Base-by-base conservation (phyloP, 2,888 invertebrate species). In the Nomada fucata region DNA sequence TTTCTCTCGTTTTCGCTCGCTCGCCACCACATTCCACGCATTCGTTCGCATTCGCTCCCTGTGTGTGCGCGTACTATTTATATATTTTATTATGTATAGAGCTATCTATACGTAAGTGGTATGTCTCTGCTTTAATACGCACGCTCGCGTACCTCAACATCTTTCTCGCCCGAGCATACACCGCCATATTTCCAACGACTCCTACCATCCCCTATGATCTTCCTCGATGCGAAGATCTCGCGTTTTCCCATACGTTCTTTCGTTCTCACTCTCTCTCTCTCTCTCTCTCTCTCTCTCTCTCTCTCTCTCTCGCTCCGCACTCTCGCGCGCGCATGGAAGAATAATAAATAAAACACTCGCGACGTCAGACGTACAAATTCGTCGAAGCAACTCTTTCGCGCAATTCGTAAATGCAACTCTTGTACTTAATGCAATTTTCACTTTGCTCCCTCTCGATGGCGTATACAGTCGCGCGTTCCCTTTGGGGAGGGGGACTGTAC, bases 321-420 rank as follows among this genome's bases (percentile, higher is more conserved):
- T 52, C 63, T 52, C 77, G 74, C 75, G 80, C 81, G 76, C 88
- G 79, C 89, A 85, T 86, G 88, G 86, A 87, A 88, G 88, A 86
- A 89, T 83, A 88, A 87, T 88, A 87, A 79, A 89, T 87, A 88
- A 87, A 82, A 84, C 84, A 88, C 79, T 88, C 84, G 88, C 82
- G 80, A 82, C 86, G 78, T 83, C 83, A 83, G 83, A 86, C 88
- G 88, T 78, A 81, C 79, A 76, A 78, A 76, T 82, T 84, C 86
- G 88, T 88, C 86, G 70, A 76, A 75, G 13, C 13, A 23, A 23
- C 26, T 53, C 44, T 57, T 78, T 72, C 76, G 72, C 84, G 82
- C 87, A 83, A 55, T 78, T 86, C 89, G 82, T 93, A 93, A 93
- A 93, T 93, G 93, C 93, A 93, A 92, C 91, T 92, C 91, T 93